Evolutionary conservation across 2,113 vertebrate species (phyloP), one percentile per base, ranked within the genome.

Genomic region (Xyrauchen texanus): DNA sequence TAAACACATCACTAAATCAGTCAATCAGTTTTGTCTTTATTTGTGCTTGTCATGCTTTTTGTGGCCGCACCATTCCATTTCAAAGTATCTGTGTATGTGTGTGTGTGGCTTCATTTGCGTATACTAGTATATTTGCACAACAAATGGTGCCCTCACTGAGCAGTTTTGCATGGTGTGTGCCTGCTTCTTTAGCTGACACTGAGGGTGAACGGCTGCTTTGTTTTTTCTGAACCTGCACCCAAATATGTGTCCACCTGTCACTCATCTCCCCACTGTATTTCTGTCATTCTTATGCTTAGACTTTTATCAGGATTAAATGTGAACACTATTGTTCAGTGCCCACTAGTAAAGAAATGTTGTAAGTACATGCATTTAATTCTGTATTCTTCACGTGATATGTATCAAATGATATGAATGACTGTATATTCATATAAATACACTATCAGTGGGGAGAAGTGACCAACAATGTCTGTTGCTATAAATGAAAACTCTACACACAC

Each of bases 61-160:
- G 58, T 76, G 65, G 51, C 55, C 79, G 62, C 15, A 4, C 55
- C 12, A 82, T 1, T 66, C n/a, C 51, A 58, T 71, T 34, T 80
- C 13, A 42, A 46, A 45, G 15, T 66, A 62, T 76, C 68, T 80
- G 83, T 79, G 11, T 60, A 68, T 71, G 71, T 80, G 85, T 83
- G 64, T 80, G 10, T 75, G 76, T 66, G 76, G 64, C 51, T 68
- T 69, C 45, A 44, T 80, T 74, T 82, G 72, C 73, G 77, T 84
- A 69, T 76, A 76, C 78, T 85, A 81, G 82, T 84, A 84, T 87
- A 92, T 92, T 92, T 92, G 91, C 91, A 92, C 91, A 91, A 86
- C 92, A 93, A 91, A 93, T 92, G 89, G 84, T 90, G 84, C 84
- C 69, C 87, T 86, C 86, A 87, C 89, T 86, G 86, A 64, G 12